phyloP scores from a whole-genome alignment of 1,140 invertebrate genomes.

The Tachypleus tridentatus region DNA sequence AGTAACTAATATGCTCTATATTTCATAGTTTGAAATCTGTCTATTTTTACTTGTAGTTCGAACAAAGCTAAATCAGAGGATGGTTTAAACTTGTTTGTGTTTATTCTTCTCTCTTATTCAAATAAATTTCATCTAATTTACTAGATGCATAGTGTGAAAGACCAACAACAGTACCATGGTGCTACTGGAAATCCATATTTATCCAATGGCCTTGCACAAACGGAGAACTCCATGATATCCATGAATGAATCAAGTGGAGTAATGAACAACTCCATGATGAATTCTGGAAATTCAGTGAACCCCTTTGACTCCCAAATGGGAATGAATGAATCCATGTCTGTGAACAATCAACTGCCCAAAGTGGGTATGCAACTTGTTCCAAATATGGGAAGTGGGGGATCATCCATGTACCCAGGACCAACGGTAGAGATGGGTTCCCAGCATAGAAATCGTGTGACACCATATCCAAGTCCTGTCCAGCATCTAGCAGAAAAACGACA shows the following conservation, averaged over 20 bases:
- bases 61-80: too few relatives aligned
- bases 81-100: too few relatives aligned
- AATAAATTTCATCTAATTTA: neutral
- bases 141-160: conserved; percentile 1
- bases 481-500: conserved; percentile 62
- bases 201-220: neutral
- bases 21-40: too few relatives aligned
- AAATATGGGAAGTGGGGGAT: too few relatives aligned
- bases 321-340: conserved; percentile 25
- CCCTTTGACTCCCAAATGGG: conserved; percentile 20
- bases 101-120: too few relatives aligned
- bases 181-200: conserved; percentile 25
- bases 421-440: conserved; percentile 10
- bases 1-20: too few relatives aligned
- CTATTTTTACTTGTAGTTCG: too few relatives aligned
- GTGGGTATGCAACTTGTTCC: too few relatives aligned
- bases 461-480: conserved; percentile 64
- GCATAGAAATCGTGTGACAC: conserved; percentile 50
- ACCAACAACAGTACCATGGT: conserved; percentile 25
- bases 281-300: conserved; percentile 17
- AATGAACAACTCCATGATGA: conserved; percentile 14
- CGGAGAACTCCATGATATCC: too few relatives aligned
- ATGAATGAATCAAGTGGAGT: conserved; percentile 11
- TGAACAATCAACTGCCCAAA: conserved; percentile 12
- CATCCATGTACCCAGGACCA: conserved; percentile 12